Evolutionary conservation across 1,140 invertebrate genomes (phyloP).

Genomic region (Leptinotarsa defecta): DNA sequence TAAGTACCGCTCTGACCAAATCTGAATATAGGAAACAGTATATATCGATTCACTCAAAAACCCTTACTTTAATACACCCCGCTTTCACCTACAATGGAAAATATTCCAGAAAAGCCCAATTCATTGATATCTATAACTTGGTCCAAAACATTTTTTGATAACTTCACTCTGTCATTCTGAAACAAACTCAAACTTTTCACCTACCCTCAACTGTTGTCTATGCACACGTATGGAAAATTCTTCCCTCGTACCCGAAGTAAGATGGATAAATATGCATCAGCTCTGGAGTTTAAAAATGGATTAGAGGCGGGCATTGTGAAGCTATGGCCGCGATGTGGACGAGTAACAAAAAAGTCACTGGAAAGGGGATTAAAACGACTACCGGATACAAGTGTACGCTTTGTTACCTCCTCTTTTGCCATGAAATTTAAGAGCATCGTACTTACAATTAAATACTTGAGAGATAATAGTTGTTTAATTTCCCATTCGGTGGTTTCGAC

Average conservation of each 20-base stretch:
- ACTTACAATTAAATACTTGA: slow-evolving; percentile 29
- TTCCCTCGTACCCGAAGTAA: slow-evolving; percentile 11
- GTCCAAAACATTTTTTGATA: no score
- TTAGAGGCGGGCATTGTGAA: slow-evolving; percentile 23
- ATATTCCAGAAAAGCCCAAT: no score
- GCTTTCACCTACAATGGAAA: no score
- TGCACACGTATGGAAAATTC: slow-evolving; percentile 5
- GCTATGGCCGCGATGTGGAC: slow-evolving; percentile 18
- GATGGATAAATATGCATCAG: slow-evolving; percentile 42
- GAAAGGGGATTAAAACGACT: slow-evolving; percentile 23
- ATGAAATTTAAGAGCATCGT: slow-evolving; percentile 25
- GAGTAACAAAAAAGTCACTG: slow-evolving; percentile 14
- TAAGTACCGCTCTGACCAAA: no score
- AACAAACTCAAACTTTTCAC: neutral
- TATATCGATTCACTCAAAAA: no score
- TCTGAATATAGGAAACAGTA: no score
- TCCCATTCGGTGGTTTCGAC: slow-evolving; percentile 14
- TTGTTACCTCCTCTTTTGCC: slow-evolving; percentile 17
- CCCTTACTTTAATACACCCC: no score
- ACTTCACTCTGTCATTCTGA: neutral
- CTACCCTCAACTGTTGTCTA: neutral
- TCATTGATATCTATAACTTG: no score
- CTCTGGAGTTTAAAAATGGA: slow-evolving; percentile 19
- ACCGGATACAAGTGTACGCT: slow-evolving; percentile 22
- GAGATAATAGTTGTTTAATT: slow-evolving; percentile 24